phyloP scores from a whole-genome alignment of 2,113 vertebrate genomes.

The Pycnonotus jocosus region DNA sequence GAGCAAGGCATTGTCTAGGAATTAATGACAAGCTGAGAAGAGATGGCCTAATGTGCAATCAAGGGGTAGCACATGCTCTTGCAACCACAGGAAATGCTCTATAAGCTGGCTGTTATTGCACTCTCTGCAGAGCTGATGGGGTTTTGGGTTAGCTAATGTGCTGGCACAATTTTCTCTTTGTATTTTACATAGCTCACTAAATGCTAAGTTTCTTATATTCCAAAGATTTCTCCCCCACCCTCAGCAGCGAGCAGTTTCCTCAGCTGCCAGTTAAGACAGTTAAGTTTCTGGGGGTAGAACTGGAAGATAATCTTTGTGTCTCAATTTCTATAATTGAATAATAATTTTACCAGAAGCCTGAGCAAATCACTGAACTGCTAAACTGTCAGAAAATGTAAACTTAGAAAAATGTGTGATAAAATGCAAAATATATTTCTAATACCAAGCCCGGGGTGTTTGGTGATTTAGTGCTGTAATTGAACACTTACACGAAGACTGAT shows the following conservation, averaged over 20 bases:
- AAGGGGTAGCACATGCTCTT: conserved; percentile 18
- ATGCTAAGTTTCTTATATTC: conserved; percentile 4
- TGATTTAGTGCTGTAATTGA: neutral
- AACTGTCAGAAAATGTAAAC: neutral
- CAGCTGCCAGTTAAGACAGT: neutral
- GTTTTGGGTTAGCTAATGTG: neutral
- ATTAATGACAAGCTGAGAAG: conserved; percentile 50
- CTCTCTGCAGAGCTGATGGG: neutral
- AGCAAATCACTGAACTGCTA: neutral
- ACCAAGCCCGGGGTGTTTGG: neutral
- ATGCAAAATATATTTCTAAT: neutral
- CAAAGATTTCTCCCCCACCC: neutral
- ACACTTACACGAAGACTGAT: neutral
- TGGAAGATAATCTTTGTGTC: neutral
- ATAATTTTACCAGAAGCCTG: neutral
- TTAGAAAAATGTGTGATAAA: neutral
- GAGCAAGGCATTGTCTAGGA: conserved; percentile 46
- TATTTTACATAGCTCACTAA: conserved; percentile 11
- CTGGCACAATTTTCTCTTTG: neutral
- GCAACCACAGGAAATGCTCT: neutral
- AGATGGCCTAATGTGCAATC: conserved; percentile 16
- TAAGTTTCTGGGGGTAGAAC: neutral
- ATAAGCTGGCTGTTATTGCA: neutral
- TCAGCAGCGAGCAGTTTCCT: neutral
- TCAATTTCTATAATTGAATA: neutral